Percentiles rank a stretch among this genome's conserved stretches.
Evolutionary conservation across 2,888 invertebrate species (phyloP).

Genomic region (Acleris literana): DNA sequence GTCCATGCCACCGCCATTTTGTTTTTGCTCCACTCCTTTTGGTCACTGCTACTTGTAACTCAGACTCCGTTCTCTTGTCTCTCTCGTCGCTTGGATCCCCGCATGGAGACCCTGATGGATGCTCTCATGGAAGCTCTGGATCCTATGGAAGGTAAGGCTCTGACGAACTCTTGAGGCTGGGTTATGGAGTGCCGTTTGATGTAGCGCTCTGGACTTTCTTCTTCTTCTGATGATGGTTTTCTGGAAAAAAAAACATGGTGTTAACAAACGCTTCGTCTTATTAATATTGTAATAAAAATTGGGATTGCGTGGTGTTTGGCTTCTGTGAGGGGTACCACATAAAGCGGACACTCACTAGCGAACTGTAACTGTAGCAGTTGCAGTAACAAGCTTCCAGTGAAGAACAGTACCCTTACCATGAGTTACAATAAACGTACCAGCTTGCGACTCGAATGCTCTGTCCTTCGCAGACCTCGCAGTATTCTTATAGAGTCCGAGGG

Average conservation of each 20-base stretch:
- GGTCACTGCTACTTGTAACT: constrained; percentile 20
- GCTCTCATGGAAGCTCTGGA: constrained; percentile 66
- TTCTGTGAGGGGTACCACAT: too few species aligned
- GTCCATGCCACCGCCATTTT: neutral
- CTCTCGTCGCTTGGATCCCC: constrained; percentile 50
- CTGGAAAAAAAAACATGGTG: constrained; percentile 44
- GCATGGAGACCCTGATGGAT: constrained; percentile 66
- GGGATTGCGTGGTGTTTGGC: too few species aligned
- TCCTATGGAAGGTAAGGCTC: constrained; percentile 63
- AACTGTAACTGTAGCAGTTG: too few species aligned
- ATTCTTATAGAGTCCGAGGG: too few species aligned
- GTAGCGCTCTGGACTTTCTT: constrained; percentile 59
- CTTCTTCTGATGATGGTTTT: constrained; percentile 50
- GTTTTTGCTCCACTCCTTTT: neutral
- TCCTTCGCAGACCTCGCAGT: too few species aligned
- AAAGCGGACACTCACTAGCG: too few species aligned
- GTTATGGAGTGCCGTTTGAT: constrained; percentile 53
- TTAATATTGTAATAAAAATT: neutral
- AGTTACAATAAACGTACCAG: too few species aligned
- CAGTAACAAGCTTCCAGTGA: too few species aligned
- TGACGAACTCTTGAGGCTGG: constrained; percentile 60
- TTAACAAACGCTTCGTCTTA: neutral
- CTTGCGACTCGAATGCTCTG: too few species aligned
- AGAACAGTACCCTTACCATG: too few species aligned
- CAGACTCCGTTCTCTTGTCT: constrained; percentile 50